Evolutionary conservation across 2,113 vertebrate genomes (phyloP), one percentile per base, ranked within the genome.

Genomic region (Epinephelus moara): DNA sequence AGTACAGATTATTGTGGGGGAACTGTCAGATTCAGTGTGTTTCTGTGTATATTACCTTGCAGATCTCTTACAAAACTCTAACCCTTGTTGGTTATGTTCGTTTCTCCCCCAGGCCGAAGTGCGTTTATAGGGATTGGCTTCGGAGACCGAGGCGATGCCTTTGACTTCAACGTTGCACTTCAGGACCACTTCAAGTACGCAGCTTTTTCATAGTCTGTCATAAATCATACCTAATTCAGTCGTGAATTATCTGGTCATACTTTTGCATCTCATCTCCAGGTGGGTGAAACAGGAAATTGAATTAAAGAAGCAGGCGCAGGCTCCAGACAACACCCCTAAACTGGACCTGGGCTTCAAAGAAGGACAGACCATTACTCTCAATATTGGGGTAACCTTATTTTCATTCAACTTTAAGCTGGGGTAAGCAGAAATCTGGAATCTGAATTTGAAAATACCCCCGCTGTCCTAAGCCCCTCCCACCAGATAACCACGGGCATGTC

Each of bases 131-230:
- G 98, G 81, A 96, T 99, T 66, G 98, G 98, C 56, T 99, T 99
- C 83, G 95, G 95, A 25, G 98, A 99, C 92, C 92, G 98, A 82
- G 98, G 98, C 18, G 98, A 99, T 86, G 96, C 98, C n/a, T 99
- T 99, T 80, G 98, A 99, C 94, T 99, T 99, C 92, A 99, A 99
- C 21, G 98, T 99, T 47, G 95, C 98, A 42, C 95, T 99, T 85
- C 98, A 99, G 93, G 98, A 99, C 92, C 98, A 99, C 89, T 99
- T 99, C 92, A 99, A 99, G 98, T 99, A 94, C 88, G 96, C 94
- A 78, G 27, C 57, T 49, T 21, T 49, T 72, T 25, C 30, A 25
- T 21, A 23, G 6, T 50, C 15, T 47, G 15, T 67, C 17, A 33
- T 45, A 19, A 83, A 50, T 52, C 4, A 23, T 25, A 21, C 23